Conservation (phyloP, 1,140 invertebrate genomes). For the Drosophila cardini region DNA sequence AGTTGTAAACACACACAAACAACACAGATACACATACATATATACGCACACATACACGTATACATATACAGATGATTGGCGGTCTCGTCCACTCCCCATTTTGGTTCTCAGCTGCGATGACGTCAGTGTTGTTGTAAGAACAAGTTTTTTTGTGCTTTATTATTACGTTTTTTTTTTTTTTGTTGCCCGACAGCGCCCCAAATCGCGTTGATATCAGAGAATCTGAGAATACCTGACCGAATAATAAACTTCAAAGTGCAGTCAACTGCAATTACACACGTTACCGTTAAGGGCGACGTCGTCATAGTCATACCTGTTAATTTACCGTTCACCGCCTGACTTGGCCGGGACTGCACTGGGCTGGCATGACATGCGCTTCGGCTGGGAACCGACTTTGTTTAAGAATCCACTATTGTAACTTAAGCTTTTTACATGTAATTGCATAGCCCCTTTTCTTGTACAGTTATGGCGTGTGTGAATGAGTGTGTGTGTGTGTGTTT, state of each 20-base stretch:
- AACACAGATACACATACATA: slow-evolving; percentile 17
- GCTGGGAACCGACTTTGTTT: slow-evolving; percentile 14
- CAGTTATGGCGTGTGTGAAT: slow-evolving; percentile 4
- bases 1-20: slow-evolving; percentile 4
- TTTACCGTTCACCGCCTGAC: slow-evolving; percentile 50
- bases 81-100: slow-evolving; percentile 74
- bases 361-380: slow-evolving; percentile 21
- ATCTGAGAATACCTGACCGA: slow-evolving; percentile 64
- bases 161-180: slow-evolving; percentile 8
- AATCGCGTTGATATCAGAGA: slow-evolving; percentile 31
- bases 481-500: background rate
- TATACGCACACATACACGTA: slow-evolving; percentile 32
- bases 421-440: slow-evolving; percentile 23
- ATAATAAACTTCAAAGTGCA: slow-evolving; percentile 66
- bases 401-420: slow-evolving; percentile 17
- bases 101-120: slow-evolving; percentile 79
- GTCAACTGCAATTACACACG: slow-evolving; percentile 76
- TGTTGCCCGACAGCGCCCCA: slow-evolving; percentile 28
- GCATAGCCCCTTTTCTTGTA: slow-evolving; percentile 29
- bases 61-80: slow-evolving; percentile 59
- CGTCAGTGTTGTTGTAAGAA: slow-evolving; percentile 81
- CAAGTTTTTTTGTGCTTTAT: slow-evolving; percentile 67
- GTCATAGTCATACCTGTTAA: slow-evolving; percentile 59
- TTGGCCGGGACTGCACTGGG: too few relatives aligned
- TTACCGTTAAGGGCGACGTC: slow-evolving; percentile 68